Conservation (phyloP, 92 coral and sea anemone species). For the Parazoanthus swiftii region DNA sequence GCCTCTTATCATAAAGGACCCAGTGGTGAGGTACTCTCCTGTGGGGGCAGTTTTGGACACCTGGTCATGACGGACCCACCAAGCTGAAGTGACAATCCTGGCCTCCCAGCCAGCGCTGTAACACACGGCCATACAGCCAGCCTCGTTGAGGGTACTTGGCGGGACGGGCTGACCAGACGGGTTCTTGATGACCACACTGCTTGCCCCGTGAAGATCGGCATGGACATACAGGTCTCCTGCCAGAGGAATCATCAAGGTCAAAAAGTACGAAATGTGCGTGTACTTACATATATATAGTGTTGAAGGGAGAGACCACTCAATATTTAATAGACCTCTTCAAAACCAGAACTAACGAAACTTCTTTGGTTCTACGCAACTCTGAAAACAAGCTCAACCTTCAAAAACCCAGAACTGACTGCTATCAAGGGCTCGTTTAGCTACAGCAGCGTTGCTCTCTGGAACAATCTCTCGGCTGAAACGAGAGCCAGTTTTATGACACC, state of each 20-base stretch:
- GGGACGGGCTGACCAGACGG: conserved; percentile 79
- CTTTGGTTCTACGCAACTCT: too few species aligned
- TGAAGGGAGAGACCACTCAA: too few species aligned
- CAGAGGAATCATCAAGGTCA: background rate
- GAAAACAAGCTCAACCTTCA: too few species aligned
- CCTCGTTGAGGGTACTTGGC: conserved; percentile 94
- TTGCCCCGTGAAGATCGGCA: conserved; percentile 96
- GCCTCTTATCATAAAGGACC: conserved; percentile 97
- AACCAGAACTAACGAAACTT: too few species aligned
- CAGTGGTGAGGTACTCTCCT: conserved; percentile 98
- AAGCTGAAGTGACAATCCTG: conserved; percentile 89
- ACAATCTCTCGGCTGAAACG: too few species aligned
- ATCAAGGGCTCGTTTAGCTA: too few species aligned
- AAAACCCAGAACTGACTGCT: too few species aligned
- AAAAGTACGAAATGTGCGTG: background rate
- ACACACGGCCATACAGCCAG: conserved; percentile 95
- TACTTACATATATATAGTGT: too few species aligned
- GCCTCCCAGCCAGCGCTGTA: conserved; percentile 92
- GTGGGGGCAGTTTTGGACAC: conserved; percentile 99
- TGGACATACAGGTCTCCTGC: conserved; percentile 93
- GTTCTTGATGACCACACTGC: conserved; percentile 88
- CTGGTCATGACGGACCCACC: conserved; percentile 99
- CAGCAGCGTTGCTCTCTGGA: too few species aligned
- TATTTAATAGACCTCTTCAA: too few species aligned
- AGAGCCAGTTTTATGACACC: too few species aligned